phyloP scores from a whole-genome alignment of 2,113 vertebrate species.

The Rhynchomys soricoides region DNA sequence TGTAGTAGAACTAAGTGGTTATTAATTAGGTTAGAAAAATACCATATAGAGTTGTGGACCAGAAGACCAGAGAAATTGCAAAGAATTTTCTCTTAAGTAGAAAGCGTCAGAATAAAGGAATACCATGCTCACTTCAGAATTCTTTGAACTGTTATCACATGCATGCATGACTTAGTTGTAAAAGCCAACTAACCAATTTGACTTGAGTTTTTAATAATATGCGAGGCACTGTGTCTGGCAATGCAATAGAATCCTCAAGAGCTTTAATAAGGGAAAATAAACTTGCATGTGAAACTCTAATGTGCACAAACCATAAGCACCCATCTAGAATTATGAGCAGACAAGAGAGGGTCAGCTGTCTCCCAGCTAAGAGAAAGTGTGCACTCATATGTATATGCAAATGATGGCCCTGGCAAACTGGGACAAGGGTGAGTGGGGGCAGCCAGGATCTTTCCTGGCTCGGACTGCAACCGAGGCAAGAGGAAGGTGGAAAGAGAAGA shows the following conservation, averaged over 20 bases:
- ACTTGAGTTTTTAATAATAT: background rate
- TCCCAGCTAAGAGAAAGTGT: background rate
- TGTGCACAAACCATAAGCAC: background rate
- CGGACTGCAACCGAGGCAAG: background rate
- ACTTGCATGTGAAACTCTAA: background rate
- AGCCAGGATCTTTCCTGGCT: background rate
- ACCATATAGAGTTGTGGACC: background rate
- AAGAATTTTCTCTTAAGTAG: background rate
- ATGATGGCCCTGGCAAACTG: too few species aligned
- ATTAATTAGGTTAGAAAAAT: background rate
- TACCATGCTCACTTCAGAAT: background rate
- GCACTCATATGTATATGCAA: accelerated
- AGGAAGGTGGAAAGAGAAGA: background rate
- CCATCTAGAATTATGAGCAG: background rate
- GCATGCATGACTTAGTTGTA: background rate
- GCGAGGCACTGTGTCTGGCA: background rate
- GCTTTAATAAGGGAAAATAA: background rate
- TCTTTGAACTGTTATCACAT: background rate
- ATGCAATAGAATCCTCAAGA: background rate
- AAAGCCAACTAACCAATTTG: slow-evolving; percentile 32
- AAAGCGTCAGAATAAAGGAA: background rate
- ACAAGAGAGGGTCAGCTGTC: background rate
- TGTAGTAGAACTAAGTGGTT: background rate
- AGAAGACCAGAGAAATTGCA: background rate
- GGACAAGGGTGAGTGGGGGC: background rate